Conservation (phyloP, 1,140 invertebrate species). For the Temnothorax longispinosus region DNA sequence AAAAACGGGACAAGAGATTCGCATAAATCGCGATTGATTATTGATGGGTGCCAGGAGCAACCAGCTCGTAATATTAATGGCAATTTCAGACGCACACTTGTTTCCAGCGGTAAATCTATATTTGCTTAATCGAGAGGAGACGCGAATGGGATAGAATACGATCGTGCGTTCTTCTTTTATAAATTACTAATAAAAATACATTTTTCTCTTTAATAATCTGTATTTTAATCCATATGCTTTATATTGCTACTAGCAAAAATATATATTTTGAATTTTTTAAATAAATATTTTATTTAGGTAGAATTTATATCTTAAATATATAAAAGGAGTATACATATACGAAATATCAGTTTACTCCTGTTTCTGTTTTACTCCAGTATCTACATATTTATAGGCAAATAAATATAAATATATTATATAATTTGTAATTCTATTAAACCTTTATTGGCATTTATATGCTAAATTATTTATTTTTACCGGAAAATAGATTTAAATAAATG, state of each 20-base stretch:
- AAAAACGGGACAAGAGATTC: constrained; percentile 26
- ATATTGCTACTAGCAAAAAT: not conserved
- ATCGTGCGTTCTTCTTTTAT: constrained; percentile 41
- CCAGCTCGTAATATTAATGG: not conserved
- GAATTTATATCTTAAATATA: not conserved
- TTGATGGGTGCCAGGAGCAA: constrained; percentile 7
- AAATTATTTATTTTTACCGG: not conserved
- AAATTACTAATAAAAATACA: constrained; percentile 35
- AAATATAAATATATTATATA: not conserved
- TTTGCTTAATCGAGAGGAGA: constrained; percentile 80
- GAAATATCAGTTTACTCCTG: not conserved
- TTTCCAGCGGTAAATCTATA: constrained; percentile 82
- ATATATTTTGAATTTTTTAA: not conserved
- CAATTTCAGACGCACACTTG: constrained; percentile 57
- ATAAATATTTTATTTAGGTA: not conserved
- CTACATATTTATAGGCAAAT: not conserved
- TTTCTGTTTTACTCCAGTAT: not conserved
- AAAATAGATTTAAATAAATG: not conserved
- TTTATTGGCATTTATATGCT: not conserved
- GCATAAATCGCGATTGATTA: constrained; percentile 72
- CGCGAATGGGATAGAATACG: constrained; percentile 50
- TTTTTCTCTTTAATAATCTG: not conserved
- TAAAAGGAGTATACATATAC: not conserved
- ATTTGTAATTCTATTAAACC: not conserved
- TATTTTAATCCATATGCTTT: not conserved